Conservation (phyloP, 2,797 vertebrate genomes). For the Gambelia wislizenii region DNA sequence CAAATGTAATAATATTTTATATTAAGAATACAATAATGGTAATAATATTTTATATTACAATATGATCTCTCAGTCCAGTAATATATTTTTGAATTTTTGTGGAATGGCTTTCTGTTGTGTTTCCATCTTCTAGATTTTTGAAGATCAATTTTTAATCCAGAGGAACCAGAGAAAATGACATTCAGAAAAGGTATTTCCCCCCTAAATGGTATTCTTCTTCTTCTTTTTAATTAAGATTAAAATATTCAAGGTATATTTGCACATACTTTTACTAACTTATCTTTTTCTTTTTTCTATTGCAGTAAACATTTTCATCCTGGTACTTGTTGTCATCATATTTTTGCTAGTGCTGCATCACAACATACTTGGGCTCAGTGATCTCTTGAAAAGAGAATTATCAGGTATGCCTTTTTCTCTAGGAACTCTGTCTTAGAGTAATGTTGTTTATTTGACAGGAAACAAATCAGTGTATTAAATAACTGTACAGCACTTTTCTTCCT, state of each 20-base stretch:
- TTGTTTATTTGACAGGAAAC: neutral
- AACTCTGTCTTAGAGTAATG: neutral
- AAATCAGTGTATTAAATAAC: rapidly evolving
- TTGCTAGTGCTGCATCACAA: conserved; percentile 93
- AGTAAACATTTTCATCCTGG: conserved; percentile 92
- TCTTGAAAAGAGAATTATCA: conserved; percentile 87
- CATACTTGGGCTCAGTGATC: conserved; percentile 91
- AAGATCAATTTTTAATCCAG: conserved; percentile 45
- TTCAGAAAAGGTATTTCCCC: conserved; percentile 80
- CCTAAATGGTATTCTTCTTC: neutral
- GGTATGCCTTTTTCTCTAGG: conserved; percentile 76
- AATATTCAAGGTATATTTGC: neutral
- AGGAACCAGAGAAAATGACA: conserved; percentile 73
- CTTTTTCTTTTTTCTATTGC: conserved; percentile 66
- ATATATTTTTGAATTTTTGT: rapidly evolving
- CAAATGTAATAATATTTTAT: neutral
- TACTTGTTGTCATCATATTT: conserved; percentile 89
- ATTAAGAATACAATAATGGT: too few species aligned
- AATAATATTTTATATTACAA: neutral
- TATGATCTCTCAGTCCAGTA: neutral
- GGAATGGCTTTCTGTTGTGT: conserved; percentile 16
- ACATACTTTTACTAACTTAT: conserved; percentile 28
- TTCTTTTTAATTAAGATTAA: conserved; percentile 10
- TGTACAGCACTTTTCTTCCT: neutral
- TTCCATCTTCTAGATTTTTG: conserved; percentile 72